Percentiles rank a stretch among this genome's conserved stretches.
Evolutionary conservation across 2,113 vertebrate genomes (phyloP).

Genomic region (Crotalus viridis): DNA sequence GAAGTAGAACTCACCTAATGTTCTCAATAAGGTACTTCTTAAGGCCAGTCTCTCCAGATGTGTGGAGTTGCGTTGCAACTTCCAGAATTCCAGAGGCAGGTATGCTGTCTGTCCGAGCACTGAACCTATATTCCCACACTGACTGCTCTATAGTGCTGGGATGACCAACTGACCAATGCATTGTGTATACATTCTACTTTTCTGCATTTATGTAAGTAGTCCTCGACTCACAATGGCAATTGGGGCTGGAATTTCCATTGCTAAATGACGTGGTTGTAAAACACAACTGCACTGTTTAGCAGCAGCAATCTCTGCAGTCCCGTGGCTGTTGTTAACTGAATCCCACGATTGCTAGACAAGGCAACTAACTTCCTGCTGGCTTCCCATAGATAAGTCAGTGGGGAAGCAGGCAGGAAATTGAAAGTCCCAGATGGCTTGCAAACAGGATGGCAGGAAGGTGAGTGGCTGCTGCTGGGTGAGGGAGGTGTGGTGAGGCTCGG

Average conservation of each 20-base stretch:
- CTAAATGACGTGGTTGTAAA: not conserved
- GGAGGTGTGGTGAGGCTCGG: not conserved
- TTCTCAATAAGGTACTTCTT: not conserved
- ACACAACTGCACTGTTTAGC: too few relatives aligned
- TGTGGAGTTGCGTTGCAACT: not conserved
- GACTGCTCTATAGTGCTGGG: too few relatives aligned
- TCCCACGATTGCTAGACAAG: not conserved
- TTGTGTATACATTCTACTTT: not conserved
- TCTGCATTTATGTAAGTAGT: not conserved
- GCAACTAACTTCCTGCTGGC: not conserved
- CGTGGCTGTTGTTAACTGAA: not conserved
- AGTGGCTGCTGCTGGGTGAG: not conserved
- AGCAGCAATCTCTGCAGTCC: not conserved
- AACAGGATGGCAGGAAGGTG: not conserved
- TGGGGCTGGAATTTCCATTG: not conserved
- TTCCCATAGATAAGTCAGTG: not conserved
- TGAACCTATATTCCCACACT: not conserved
- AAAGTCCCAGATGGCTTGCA: not conserved
- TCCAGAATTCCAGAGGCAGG: not conserved
- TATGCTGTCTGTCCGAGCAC: not conserved
- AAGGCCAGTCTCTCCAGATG: not conserved
- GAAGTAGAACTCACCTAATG: not conserved
- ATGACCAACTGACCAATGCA: not conserved
- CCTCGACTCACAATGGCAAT: too few relatives aligned
- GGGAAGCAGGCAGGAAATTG: not conserved